Percentiles rank a stretch among this genome's conserved stretches.
phyloP scores from a whole-genome alignment of 2,113 vertebrate species.

The Pelecanus crispus region DNA sequence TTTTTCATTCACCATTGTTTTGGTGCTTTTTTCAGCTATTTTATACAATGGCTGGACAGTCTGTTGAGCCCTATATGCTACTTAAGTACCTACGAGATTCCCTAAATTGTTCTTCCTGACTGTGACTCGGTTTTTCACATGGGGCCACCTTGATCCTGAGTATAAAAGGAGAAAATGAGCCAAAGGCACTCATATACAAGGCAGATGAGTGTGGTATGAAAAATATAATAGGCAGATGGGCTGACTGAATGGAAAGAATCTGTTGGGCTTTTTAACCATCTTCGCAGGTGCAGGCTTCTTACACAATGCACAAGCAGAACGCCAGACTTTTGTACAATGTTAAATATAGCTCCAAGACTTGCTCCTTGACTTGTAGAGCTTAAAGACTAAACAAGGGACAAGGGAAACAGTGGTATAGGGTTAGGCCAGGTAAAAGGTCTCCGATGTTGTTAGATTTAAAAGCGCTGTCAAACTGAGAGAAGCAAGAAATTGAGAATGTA shows the following conservation, averaged over 20 bases:
- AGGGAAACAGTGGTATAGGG: background rate
- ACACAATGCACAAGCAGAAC: background rate
- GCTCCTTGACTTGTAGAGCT: background rate
- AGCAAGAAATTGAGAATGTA: background rate
- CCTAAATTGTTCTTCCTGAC: background rate
- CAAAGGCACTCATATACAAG: background rate
- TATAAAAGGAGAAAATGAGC: background rate
- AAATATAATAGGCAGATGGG: background rate
- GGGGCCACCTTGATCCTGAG: background rate
- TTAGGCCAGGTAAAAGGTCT: background rate
- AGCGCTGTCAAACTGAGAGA: background rate
- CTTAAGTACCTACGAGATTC: background rate
- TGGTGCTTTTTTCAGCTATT: background rate
- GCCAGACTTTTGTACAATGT: background rate
- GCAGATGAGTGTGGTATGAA: background rate
- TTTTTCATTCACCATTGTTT: background rate
- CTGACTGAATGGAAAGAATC: background rate
- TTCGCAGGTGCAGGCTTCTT: background rate
- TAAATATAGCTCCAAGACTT: background rate
- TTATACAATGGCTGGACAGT: background rate
- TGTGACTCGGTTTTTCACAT: background rate
- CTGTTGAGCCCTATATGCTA: background rate
- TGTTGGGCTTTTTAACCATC: background rate
- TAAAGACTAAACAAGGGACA: background rate
- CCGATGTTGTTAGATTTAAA: background rate